Conservation (phyloP, 2,797 vertebrate genomes). For the Rhabdomys pumilio region DNA sequence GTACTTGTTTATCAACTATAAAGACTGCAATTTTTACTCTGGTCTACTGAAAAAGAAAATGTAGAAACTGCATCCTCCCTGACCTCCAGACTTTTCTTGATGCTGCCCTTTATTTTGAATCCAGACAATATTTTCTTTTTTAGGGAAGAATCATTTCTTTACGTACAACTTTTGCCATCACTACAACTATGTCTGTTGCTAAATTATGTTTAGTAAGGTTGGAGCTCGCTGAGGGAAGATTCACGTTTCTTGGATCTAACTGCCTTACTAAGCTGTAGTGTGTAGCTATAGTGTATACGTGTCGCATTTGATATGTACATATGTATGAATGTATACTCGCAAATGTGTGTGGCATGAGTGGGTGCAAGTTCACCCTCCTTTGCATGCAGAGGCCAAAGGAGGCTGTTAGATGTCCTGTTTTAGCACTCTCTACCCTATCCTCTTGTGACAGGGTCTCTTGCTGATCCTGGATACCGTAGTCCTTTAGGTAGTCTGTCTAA, state of each 20-base stretch:
- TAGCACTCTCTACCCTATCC: background rate
- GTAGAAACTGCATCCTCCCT: slow-evolving; percentile 32
- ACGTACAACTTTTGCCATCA: background rate
- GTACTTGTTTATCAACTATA: slow-evolving; percentile 31
- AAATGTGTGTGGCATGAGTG: background rate
- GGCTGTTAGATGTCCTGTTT: background rate
- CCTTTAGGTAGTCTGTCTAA: background rate
- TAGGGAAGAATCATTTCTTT: slow-evolving; percentile 46
- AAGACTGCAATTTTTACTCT: slow-evolving; percentile 3
- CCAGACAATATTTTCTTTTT: slow-evolving; percentile 34
- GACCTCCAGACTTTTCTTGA: background rate
- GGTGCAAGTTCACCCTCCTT: background rate
- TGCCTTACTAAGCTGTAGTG: background rate
- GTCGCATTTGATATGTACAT: too few relatives aligned
- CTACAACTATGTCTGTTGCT: background rate
- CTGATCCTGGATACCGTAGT: background rate
- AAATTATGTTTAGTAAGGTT: background rate
- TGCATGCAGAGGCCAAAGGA: background rate
- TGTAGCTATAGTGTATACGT: background rate
- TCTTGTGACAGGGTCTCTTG: too few relatives aligned
- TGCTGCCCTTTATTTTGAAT: slow-evolving; percentile 42
- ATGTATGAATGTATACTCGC: background rate
- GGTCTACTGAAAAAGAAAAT: slow-evolving; percentile 48
- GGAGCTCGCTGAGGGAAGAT: background rate
- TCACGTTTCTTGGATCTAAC: background rate